These are phyloP conservation scores for Tetragnatha montana DNA, from an alignment of 2,888 invertebrate genomes.

Conservation along the genomic window DNA sequence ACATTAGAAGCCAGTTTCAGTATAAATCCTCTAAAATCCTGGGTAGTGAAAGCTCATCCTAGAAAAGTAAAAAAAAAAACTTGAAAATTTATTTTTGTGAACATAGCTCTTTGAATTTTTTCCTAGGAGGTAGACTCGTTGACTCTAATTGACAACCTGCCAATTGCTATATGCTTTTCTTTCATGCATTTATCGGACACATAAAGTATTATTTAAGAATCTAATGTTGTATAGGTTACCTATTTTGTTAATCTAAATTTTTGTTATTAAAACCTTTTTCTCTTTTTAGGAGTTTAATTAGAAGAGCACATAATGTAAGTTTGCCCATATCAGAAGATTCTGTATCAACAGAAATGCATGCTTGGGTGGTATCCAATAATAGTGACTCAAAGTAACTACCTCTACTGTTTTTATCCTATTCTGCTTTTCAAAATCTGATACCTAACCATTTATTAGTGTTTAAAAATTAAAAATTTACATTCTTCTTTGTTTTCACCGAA, in stretches of 20 bases:
- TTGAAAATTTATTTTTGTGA: not conserved
- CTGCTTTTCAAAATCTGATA: not conserved
- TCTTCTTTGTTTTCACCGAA: no score
- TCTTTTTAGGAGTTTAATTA: constrained; percentile 50
- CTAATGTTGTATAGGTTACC: not conserved
- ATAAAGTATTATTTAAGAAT: not conserved
- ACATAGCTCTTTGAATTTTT: not conserved
- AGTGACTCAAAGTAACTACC: constrained; percentile 28
- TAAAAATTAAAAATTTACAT: no score
- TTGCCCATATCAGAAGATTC: constrained; percentile 56
- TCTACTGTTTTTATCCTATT: not conserved
- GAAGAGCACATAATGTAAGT: constrained; percentile 62
- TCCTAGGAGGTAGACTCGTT: not conserved
- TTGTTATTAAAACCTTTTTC: not conserved
- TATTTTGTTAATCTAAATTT: not conserved
- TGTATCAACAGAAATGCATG: constrained; percentile 61
- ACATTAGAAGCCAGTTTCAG: not conserved
- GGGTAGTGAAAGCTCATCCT: no score
- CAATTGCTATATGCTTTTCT: not conserved
- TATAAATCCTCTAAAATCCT: not conserved
- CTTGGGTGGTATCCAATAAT: constrained; percentile 50
- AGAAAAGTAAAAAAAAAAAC: not conserved
- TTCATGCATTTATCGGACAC: no score
- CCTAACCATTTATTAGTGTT: no score
- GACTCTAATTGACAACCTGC: not conserved